A percentile compares a stretch with the other conserved stretches of the same genome.
Evolutionary conservation across 1,140 invertebrate species (phyloP).

Genomic region (Laupala kohalensis): DNA sequence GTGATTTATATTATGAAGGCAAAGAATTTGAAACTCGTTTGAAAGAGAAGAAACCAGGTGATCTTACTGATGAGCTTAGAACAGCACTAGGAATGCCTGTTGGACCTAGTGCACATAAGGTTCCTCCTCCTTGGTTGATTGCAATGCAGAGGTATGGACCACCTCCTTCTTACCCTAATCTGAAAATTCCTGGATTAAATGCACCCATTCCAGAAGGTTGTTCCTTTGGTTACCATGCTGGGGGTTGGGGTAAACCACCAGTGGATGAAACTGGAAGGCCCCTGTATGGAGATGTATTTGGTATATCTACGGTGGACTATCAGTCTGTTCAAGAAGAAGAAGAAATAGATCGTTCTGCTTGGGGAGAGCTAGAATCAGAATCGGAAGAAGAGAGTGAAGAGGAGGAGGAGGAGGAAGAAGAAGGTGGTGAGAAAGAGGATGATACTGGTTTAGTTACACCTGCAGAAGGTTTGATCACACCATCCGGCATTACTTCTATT

Average conservation of each 20-base stretch:
- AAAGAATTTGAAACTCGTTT: conserved; percentile 98
- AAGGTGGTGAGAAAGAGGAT: conserved; percentile 50
- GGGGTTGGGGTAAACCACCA: conserved; percentile 99
- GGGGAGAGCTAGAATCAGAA: conserved; percentile 96
- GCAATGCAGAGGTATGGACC: conserved; percentile 99
- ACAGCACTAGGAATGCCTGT: conserved; percentile 98
- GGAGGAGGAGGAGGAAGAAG: conserved; percentile 67
- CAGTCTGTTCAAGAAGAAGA: conserved; percentile 59
- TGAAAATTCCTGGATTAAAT: conserved; percentile 90
- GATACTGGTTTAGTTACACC: conserved; percentile 61
- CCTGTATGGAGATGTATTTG: conserved; percentile 98
- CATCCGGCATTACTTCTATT: conserved; percentile 87
- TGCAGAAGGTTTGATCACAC: conserved; percentile 84
- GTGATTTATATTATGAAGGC: conserved; percentile 99
- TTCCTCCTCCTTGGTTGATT: conserved; percentile 98
- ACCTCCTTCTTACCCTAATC: conserved; percentile 96
- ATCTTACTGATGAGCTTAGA: conserved; percentile 87
- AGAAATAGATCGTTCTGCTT: conserved; percentile 80
- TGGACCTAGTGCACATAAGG: conserved; percentile 73
- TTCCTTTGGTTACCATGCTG: conserved; percentile 97
- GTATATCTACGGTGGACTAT: conserved; percentile 25
- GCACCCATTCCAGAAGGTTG: conserved; percentile 91
- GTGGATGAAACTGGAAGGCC: conserved; percentile 97
- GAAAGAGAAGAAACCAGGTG: conserved; percentile 97
- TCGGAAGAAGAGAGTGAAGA: conserved; percentile 84